These are phyloP conservation scores for Ptychoptera albimana DNA, from an alignment of 2,888 invertebrate genomes.

Conservation along the genomic window DNA sequence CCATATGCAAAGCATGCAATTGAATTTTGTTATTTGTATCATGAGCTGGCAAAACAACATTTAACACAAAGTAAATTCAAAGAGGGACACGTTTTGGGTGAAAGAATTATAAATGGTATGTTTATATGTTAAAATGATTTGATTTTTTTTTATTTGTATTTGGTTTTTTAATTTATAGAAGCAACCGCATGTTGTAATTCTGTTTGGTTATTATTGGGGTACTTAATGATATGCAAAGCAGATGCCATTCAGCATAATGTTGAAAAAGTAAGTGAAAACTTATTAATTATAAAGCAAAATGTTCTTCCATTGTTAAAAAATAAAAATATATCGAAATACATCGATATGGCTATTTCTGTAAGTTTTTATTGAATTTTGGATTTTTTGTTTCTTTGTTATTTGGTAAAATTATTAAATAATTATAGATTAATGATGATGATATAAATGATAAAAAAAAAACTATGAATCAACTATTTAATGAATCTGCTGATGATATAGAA, in stretches of 20 bases:
- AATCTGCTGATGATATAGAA: too few relatives aligned
- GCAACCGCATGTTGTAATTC: conserved; percentile 17
- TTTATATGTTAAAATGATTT: background rate
- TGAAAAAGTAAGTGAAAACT: conserved; percentile 19
- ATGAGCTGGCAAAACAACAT: conserved; percentile 19
- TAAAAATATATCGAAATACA: background rate
- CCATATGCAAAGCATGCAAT: conserved; percentile 17
- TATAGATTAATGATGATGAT: too few relatives aligned
- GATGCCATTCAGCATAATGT: conserved; percentile 21
- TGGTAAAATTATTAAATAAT: too few relatives aligned
- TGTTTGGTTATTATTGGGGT: conserved; percentile 20
- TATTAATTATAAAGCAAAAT: conserved; percentile 16
- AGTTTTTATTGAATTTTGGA: too few relatives aligned
- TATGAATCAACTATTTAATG: too few relatives aligned
- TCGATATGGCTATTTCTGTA: background rate
- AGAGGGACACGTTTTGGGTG: background rate
- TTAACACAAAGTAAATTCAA: conserved; percentile 10
- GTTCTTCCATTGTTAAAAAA: conserved; percentile 15
- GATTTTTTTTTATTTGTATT: conserved; percentile 7
- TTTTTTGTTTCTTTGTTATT: too few relatives aligned
- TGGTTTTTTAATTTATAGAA: conserved; percentile 12
- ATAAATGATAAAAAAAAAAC: too few relatives aligned
- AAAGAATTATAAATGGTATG: background rate
- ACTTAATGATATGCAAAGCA: conserved; percentile 19
- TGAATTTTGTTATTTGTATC: conserved; percentile 19